Evolutionary conservation across 2,113 vertebrate genomes (phyloP).

Genomic region (Vombatus ursinus): DNA sequence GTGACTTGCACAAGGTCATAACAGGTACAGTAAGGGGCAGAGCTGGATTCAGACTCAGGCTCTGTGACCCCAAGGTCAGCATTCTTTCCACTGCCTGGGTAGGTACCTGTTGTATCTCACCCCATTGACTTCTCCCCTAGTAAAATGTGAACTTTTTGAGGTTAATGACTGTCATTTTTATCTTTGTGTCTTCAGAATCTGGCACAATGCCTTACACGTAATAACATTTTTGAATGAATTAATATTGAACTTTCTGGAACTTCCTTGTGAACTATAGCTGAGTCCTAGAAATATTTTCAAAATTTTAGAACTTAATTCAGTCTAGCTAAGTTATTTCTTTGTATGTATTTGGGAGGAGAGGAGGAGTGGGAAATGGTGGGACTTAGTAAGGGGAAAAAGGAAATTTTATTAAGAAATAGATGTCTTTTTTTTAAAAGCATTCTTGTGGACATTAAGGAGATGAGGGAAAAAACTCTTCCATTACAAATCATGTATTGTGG

Average conservation of each 20-base stretch:
- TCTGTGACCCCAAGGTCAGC: background rate
- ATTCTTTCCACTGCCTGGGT: background rate
- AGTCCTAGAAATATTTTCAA: background rate
- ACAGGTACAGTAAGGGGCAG: background rate
- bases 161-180: background rate
- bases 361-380: background rate
- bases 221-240: background rate
- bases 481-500: background rate
- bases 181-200: background rate
- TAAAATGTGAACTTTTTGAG: background rate
- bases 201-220: background rate
- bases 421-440: background rate
- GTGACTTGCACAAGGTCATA: background rate
- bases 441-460: background rate
- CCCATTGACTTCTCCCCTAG: background rate
- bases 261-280: background rate
- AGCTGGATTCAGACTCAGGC: background rate
- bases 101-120: background rate
- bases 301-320: background rate
- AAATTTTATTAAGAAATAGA: background rate
- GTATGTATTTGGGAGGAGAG: background rate
- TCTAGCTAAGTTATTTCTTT: background rate
- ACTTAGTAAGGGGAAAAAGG: background rate
- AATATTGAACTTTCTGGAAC: background rate
- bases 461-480: background rate